phyloP scores from a whole-genome alignment of 2,113 vertebrate genomes.

The Petroica traversi region DNA sequence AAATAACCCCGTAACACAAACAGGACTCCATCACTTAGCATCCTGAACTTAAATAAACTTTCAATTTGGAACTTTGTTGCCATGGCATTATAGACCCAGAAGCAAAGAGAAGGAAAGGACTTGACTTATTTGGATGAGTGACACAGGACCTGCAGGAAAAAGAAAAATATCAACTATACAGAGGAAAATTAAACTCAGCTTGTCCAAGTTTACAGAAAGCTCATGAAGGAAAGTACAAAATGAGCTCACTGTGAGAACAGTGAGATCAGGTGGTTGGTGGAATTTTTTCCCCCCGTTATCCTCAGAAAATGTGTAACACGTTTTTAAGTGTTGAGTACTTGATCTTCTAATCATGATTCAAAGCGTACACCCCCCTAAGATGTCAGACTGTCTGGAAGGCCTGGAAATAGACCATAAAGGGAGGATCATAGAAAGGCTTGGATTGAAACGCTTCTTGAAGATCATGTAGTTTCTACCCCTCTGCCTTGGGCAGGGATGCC shows the following conservation, averaged over 20 bases:
- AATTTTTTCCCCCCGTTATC: fast-evolving
- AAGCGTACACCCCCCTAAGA: not conserved
- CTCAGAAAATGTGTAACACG: not conserved
- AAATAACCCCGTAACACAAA: not conserved
- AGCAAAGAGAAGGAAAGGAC: not conserved
- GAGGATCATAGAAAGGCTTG: not conserved
- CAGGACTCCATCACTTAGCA: not conserved
- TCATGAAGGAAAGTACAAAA: not conserved
- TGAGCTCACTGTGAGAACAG: not conserved
- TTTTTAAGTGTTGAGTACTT: not conserved
- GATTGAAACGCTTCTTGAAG: not conserved
- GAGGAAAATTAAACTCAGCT: not conserved
- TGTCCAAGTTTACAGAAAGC: not conserved
- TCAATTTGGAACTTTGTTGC: not conserved
- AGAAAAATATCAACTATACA: not conserved
- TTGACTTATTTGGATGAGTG: not conserved
- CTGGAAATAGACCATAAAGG: not conserved
- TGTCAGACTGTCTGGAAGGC: not conserved
- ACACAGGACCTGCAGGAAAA: not conserved
- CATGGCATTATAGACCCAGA: not conserved
- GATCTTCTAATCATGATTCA: not conserved
- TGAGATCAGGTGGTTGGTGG: not conserved
- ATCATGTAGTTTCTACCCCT: not conserved
- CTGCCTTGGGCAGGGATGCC: not conserved
- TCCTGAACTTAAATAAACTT: not conserved